A percentile compares a stretch with the other conserved stretches of the same genome.
phyloP scores from a whole-genome alignment of 2,797 vertebrate genomes.

The Basileuterus tristriatus region DNA sequence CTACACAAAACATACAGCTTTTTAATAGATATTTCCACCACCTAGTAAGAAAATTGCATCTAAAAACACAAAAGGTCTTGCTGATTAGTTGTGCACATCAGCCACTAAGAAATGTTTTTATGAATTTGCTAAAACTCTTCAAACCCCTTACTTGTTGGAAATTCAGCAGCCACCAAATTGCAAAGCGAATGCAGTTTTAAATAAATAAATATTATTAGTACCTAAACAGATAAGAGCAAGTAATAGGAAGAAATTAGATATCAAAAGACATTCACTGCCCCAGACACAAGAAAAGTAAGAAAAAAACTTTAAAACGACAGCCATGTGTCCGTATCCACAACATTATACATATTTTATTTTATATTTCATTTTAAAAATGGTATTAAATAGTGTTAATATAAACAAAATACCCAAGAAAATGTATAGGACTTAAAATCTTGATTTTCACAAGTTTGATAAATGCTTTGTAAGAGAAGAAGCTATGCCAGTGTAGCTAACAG shows the following conservation, averaged over 20 bases:
- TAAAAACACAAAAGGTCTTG: not conserved
- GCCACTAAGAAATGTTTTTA: not conserved
- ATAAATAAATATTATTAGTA: not conserved
- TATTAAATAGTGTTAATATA: not conserved
- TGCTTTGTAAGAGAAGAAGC: not conserved
- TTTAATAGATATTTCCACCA: not conserved
- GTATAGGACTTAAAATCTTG: not conserved
- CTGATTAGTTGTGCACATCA: not conserved
- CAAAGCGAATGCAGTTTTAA: not conserved
- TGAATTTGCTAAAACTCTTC: not conserved
- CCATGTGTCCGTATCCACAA: not conserved
- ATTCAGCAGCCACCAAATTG: not conserved
- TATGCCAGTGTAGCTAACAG: not conserved
- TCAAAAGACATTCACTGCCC: not conserved
- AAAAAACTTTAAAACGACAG: not conserved
- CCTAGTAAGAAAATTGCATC: not conserved
- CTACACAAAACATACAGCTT: not conserved
- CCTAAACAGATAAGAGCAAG: not conserved
- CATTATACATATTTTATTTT: not conserved
- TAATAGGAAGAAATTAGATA: not conserved
- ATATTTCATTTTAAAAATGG: fast-evolving
- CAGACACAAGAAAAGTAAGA: not conserved
- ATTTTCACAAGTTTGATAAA: not conserved
- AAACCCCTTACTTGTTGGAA: not conserved
- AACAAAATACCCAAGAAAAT: not conserved